Conservation (phyloP, 2,888 invertebrate species). For the Acanthosepion esculentum region DNA sequence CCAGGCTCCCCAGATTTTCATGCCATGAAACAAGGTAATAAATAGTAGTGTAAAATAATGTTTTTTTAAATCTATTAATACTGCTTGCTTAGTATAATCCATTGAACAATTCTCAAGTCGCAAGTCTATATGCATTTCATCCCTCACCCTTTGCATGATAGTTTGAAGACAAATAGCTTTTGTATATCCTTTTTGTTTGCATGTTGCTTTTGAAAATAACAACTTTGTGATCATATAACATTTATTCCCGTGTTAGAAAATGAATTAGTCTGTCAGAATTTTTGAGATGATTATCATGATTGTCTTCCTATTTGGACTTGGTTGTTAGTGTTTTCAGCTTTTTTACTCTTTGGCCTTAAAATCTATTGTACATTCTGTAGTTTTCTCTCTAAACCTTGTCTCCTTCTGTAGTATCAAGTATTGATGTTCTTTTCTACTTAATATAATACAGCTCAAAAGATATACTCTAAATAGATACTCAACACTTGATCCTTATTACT, state of each 20-base stretch:
- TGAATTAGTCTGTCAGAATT: no score
- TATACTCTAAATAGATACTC: not conserved
- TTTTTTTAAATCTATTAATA: not conserved
- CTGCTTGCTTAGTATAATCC: not conserved
- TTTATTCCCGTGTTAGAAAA: not conserved
- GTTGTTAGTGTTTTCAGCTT: no score
- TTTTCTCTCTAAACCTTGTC: not conserved
- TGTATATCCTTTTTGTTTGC: not conserved
- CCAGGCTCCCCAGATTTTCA: slow-evolving; percentile 46
- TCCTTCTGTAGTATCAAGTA: not conserved
- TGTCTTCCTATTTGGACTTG: no score
- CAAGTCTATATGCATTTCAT: not conserved
- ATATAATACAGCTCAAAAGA: not conserved
- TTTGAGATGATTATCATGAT: no score
- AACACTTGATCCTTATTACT: not conserved
- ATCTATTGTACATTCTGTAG: not conserved
- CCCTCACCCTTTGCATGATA: not conserved
- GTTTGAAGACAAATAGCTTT: not conserved
- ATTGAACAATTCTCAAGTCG: no score
- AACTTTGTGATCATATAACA: not conserved
- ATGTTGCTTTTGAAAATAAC: slow-evolving; percentile 35
- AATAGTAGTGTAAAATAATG: slow-evolving; percentile 24
- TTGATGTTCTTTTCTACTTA: not conserved
- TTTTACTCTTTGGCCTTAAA: not conserved
- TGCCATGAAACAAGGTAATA: slow-evolving; percentile 44